Conservation (phyloP, 2,113 vertebrate genomes). For the Barbus barbus region DNA sequence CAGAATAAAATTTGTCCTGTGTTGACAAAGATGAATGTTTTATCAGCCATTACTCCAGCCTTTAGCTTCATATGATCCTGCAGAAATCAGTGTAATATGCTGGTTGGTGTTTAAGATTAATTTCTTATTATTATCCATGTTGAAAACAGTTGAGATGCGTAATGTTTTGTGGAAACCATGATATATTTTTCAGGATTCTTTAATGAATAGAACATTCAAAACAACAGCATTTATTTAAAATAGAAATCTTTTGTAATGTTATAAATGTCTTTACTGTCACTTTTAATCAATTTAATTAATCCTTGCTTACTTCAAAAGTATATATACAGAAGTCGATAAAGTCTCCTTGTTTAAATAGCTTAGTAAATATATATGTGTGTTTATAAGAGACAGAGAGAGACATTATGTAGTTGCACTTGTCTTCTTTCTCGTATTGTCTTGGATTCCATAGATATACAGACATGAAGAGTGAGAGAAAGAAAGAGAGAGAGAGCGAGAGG, state of each 20-base stretch:
- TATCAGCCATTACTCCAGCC: no score
- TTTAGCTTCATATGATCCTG: background rate
- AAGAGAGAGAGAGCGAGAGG: slow-evolving; percentile 69
- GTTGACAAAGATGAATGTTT: no score
- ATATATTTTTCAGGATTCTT: background rate
- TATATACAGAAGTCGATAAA: background rate
- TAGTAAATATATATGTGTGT: background rate
- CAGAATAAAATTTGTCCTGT: background rate
- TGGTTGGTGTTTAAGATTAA: background rate
- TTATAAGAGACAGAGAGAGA: no score
- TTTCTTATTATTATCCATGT: background rate
- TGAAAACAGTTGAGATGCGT: no score
- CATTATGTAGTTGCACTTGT: background rate
- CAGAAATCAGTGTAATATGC: background rate
- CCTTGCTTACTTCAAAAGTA: background rate
- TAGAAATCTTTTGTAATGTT: background rate
- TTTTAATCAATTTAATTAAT: background rate
- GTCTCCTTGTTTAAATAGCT: background rate
- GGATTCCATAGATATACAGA: background rate
- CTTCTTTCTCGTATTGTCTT: slow-evolving; percentile 13
- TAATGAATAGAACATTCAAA: background rate
- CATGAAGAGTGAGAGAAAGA: slow-evolving; percentile 70
- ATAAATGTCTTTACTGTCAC: background rate
- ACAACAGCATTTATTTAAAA: background rate
- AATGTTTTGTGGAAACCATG: no score